A percentile compares a stretch with the other conserved stretches of the same genome.
Evolutionary conservation across 2,797 vertebrate species (phyloP).

Genomic region (Otus scops): DNA sequence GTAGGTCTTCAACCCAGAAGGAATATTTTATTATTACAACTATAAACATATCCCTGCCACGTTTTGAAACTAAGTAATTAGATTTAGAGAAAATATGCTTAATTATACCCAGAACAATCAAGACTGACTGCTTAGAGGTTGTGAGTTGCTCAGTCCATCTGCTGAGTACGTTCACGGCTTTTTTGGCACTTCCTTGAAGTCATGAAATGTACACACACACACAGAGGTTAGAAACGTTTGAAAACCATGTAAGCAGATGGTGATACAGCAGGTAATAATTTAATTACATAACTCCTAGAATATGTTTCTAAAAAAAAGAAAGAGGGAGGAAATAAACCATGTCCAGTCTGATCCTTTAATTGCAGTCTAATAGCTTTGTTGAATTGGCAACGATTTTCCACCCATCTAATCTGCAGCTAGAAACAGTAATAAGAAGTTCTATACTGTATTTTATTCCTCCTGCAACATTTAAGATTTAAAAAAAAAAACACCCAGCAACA

Average conservation of each 20-base stretch:
- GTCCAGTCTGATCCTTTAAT: slow-evolving; percentile 27
- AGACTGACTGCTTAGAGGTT: slow-evolving; percentile 61
- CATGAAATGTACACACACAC: slow-evolving; percentile 59
- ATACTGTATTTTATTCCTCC: not conserved
- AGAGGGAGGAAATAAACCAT: not conserved
- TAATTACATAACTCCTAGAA: slow-evolving; percentile 66
- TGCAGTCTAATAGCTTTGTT: not conserved
- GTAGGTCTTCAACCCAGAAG: not conserved
- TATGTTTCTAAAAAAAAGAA: not conserved
- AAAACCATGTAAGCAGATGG: slow-evolving; percentile 84
- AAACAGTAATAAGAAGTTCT: not conserved
- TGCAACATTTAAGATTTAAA: not conserved
- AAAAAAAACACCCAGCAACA: not conserved
- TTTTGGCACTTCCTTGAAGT: slow-evolving; percentile 51
- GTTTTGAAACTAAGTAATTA: slow-evolving; percentile 56
- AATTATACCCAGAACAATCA: slow-evolving; percentile 66
- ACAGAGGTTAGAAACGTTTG: slow-evolving; percentile 64
- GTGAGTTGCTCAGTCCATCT: slow-evolving; percentile 71
- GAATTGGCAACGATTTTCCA: not conserved
- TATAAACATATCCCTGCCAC: not conserved
- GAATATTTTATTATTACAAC: not conserved
- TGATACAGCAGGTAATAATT: slow-evolving; percentile 88
- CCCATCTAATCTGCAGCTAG: not conserved
- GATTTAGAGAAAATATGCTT: slow-evolving; percentile 68
- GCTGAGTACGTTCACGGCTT: slow-evolving; percentile 44